phyloP scores from a whole-genome alignment of 2,797 vertebrate species.

The Diceros bicornis region DNA sequence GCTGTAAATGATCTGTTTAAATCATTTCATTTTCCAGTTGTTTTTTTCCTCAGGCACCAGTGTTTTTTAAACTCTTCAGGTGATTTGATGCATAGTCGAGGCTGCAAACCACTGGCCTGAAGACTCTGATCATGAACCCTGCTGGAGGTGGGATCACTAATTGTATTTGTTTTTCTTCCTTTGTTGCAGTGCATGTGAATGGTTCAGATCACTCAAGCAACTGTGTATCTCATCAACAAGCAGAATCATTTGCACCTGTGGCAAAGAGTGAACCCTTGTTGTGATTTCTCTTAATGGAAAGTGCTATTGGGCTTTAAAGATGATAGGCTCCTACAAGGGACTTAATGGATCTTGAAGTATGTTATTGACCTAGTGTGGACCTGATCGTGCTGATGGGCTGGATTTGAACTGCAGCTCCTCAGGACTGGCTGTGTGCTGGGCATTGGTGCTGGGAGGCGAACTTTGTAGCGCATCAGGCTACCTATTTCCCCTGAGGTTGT shows the following conservation, averaged over 20 bases:
- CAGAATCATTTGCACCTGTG: slow-evolving; percentile 12
- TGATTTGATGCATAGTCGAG: background rate
- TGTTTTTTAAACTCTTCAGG: background rate
- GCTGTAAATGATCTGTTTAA: background rate
- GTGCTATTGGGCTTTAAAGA: slow-evolving; percentile 53
- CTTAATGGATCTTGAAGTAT: slow-evolving; percentile 63
- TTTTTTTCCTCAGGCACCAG: background rate
- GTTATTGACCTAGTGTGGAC: background rate
- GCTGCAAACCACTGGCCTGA: background rate
- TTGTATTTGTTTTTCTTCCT: slow-evolving; percentile 24
- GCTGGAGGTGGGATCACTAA: background rate
- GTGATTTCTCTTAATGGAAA: slow-evolving; percentile 59
- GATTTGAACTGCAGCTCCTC: slow-evolving; percentile 41
- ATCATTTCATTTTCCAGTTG: background rate
- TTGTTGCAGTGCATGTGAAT: background rate
- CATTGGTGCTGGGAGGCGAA: background rate
- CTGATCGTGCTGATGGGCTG: background rate
- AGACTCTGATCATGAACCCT: background rate
- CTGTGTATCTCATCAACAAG: background rate
- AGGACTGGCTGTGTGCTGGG: background rate
- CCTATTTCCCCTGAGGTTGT: background rate
- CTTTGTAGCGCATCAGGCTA: background rate
- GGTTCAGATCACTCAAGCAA: background rate
- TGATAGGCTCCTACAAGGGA: background rate
- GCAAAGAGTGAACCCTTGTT: background rate